phyloP scores from a whole-genome alignment of 2,797 vertebrate genomes.

The Lutra lutra region DNA sequence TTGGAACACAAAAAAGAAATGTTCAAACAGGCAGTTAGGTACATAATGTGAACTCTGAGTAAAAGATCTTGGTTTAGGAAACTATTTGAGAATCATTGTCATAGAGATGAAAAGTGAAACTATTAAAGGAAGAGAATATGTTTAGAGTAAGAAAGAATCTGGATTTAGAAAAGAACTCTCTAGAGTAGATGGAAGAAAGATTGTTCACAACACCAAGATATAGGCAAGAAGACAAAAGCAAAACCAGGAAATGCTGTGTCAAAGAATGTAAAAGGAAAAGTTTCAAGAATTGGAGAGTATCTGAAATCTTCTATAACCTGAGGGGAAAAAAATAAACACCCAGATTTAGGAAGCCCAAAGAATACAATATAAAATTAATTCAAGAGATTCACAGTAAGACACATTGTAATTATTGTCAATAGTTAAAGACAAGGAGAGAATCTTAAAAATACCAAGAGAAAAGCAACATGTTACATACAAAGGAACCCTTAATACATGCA shows the following conservation, averaged over 20 bases:
- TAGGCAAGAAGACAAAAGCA: background rate
- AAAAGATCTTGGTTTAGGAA: conserved; percentile 22
- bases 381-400: background rate
- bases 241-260: background rate
- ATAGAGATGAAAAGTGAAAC: background rate
- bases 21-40: background rate
- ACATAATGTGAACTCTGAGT: background rate
- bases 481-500: background rate
- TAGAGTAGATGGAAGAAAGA: background rate
- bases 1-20: background rate
- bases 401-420: background rate
- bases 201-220: background rate
- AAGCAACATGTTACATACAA: background rate
- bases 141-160: background rate
- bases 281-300: background rate
- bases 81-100: conserved; percentile 14
- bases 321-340: background rate
- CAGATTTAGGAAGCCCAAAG: background rate
- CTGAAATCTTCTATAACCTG: background rate
- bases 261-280: background rate
- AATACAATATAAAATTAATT: background rate
- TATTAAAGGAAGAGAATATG: background rate
- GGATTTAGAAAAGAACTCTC: background rate
- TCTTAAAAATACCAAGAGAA: background rate
- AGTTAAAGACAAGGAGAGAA: background rate